These are phyloP conservation scores for Desmodus rotundus DNA, from an alignment of 2,113 vertebrate species.

Conservation along the genomic window DNA sequence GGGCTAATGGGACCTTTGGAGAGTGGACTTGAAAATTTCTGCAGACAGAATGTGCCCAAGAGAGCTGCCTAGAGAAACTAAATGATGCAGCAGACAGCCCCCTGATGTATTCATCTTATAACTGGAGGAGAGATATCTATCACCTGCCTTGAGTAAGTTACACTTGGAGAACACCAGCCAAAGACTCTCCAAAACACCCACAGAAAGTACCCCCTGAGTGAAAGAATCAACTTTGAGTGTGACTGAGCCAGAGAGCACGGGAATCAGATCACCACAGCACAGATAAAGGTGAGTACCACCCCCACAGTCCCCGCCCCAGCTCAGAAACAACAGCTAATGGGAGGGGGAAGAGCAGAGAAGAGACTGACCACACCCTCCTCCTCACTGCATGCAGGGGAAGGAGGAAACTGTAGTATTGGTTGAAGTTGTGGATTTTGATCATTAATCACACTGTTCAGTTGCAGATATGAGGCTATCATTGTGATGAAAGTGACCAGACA, in stretches of 20 bases:
- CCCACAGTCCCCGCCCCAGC: neutral
- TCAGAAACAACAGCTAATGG: neutral
- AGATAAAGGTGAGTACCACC: neutral
- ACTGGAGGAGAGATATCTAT: neutral
- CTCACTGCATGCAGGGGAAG: neutral
- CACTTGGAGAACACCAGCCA: neutral
- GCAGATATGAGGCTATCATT: neutral
- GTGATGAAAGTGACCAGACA: neutral
- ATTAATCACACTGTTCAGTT: neutral
- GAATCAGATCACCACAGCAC: neutral
- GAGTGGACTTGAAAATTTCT: neutral
- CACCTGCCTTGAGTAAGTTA: neutral
- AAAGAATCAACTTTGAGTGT: neutral
- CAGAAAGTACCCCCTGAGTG: neutral
- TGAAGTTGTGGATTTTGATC: neutral
- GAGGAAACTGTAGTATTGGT: neutral
- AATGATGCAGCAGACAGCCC: neutral
- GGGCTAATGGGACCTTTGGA: neutral
- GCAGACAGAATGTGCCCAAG: neutral
- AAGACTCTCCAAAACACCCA: neutral
- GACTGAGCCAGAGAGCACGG: neutral
- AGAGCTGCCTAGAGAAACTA: neutral
- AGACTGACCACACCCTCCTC: neutral
- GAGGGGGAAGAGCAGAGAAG: neutral
- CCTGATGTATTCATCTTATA: neutral